Base-by-base conservation (phyloP, 2,797 vertebrate genomes). In the Macropus fuliginosus region DNA sequence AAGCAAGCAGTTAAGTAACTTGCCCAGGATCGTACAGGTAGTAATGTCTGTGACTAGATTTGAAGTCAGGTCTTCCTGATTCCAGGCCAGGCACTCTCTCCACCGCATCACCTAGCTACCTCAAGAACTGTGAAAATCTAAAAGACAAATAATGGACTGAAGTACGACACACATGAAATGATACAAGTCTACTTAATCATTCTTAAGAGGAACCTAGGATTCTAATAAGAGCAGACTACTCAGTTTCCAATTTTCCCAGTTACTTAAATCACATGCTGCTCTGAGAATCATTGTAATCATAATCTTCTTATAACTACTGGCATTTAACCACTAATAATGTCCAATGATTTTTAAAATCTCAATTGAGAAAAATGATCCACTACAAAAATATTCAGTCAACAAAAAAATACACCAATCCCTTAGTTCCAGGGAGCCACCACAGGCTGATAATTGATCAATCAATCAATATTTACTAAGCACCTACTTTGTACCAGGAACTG, bases 371-470 rank as follows among this genome's bases (percentile, higher is more conserved):
- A 94, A 50, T 96, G 93, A 90, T 92, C 94, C 66, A 55, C 55
- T 97, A 91, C 31, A 93, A 93, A 95, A 93, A 96, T 97, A 97
- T 91, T 92, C 55, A 96, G 92, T 97, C 95, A 93, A 97, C 97
- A 97, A 94, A 96, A 97, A 97, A 95, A 97, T 93, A 91, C 94
- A 18, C 81, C 92, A 95, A 90, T 92, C 90, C 89, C 9, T 96
- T 94, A 92, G 94, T 94, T 56, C 96, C 96, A 94, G 52, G 74
- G 97, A 95, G 96, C 66, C 90, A 96, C 91, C 97, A 97, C 95
- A 62, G 93, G 62, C 59, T 92, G 89, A 97, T 5, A 34, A 34
- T 34, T 10, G n/a, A 40, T 74, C n/a, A 40, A 74, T 18, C 5
- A 74, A 40, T 66, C n/a, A 29, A 18, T 1, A 74, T 74, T 74